A percentile compares a stretch with the other conserved stretches of the same genome.
Conservation (phyloP, 2,888 invertebrate genomes). For the Caenorhabditis sp. region DNA sequence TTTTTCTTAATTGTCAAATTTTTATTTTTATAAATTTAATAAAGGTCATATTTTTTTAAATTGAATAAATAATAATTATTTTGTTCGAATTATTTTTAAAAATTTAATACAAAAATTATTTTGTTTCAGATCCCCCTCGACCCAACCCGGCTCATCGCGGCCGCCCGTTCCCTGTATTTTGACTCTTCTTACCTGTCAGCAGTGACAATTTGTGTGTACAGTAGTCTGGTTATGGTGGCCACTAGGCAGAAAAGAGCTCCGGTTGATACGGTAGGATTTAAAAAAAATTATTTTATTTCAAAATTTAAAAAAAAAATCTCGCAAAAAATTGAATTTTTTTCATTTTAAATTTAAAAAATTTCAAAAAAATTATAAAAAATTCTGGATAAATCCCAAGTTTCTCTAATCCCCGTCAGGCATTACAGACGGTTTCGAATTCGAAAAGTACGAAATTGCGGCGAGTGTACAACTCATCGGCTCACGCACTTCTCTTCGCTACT, state of each 20-base stretch:
- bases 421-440: constrained; percentile 9
- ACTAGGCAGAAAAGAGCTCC: constrained; percentile 66
- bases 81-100: too few relatives aligned
- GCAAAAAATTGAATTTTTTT: too few relatives aligned
- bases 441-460: constrained; percentile 47
- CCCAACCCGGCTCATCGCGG: constrained; percentile 52
- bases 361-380: not conserved
- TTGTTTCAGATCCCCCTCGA: constrained; percentile 45
- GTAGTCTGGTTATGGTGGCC: constrained; percentile 66
- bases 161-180: constrained; percentile 71
- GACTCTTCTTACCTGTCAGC: constrained; percentile 71
- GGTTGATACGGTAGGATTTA: constrained; percentile 70
- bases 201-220: constrained; percentile 69
- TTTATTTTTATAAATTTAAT: too few relatives aligned
- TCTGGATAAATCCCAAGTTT: not conserved
- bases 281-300: too few relatives aligned
- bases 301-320: too few relatives aligned
- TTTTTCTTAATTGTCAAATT: too few relatives aligned
- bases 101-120: too few relatives aligned
- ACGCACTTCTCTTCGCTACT: constrained; percentile 48
- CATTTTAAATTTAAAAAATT: not conserved
- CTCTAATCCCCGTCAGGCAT: constrained; percentile 4
- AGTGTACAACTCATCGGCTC: constrained; percentile 47
- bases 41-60: too few relatives aligned
- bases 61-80: too few relatives aligned